Evolutionary conservation across 1,140 invertebrate species (phyloP), one percentile per base, ranked within the genome.

Genomic region (Bradynema listronoti): DNA sequence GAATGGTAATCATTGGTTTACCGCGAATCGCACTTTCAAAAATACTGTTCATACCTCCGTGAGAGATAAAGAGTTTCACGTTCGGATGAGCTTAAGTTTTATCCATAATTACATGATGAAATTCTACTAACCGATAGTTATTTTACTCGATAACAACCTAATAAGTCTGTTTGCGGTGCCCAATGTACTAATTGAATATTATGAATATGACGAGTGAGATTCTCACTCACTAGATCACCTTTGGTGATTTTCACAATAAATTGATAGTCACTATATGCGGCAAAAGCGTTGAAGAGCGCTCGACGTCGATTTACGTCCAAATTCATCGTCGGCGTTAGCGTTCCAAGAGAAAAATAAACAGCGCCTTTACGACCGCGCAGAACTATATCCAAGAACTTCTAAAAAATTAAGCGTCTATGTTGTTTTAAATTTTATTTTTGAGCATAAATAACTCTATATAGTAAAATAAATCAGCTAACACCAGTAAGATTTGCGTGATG

Each of bases 21-120:
- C 61, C 65, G 29, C 55, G 53, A 36, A 59, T 56, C 9, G 65
- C 56, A 36, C 55, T 55, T 65, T 73, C 71, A 30, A 71, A 27
- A 11, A 56, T 25, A 41, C 49, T 49, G 43, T 74, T 74, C 51
- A 68, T 61, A 24, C 71, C 71, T 27, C 56, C 53, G 54, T 73
- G 71, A 19, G 64, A 59, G 9, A 73, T 66, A 46, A 73, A 74
- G 34, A 73, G 47, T 16, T 62, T 54, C 11, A 56, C 11, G 7
- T 49, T 46, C 16, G 67, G 57, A 50, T 69, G 68, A 9, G 52
- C 67, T 63, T 32, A 53, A 33, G 30, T n/a, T n/a, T 14, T 19
- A 39, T 14, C 14, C 14, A 39, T 19, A 19, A 39, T 19, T 39
- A 39, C 14, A 39, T 14, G 36, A 19, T 14, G n/a, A 39, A 39